These are phyloP conservation scores for Benitochromis conjunctus DNA, from an alignment of 2,113 vertebrate genomes.

Conservation along the genomic window DNA sequence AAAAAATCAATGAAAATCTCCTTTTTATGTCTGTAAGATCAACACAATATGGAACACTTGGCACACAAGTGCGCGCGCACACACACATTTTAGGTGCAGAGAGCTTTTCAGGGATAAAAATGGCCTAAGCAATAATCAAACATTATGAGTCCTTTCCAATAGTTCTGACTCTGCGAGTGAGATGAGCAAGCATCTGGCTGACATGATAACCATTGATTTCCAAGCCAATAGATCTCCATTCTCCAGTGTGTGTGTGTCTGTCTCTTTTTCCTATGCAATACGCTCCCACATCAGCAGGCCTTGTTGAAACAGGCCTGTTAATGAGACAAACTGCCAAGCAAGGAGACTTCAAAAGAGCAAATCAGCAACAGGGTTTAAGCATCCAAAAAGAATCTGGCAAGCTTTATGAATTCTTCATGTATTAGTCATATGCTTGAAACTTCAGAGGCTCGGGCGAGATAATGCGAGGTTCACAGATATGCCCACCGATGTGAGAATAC, in stretches of 20 bases:
- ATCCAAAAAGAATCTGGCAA: slow-evolving; percentile 21
- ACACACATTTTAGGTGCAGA: neutral
- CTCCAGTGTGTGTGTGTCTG: neutral
- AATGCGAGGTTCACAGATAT: neutral
- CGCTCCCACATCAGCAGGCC: neutral
- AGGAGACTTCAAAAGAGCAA: slow-evolving; percentile 58
- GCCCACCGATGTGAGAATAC: neutral
- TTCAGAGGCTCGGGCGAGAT: slow-evolving; percentile 20
- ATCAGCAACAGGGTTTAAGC: slow-evolving; percentile 30
- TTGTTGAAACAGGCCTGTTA: slow-evolving; percentile 35
- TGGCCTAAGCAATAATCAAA: slow-evolving; percentile 35
- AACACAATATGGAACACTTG: neutral
- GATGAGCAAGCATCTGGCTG: slow-evolving; percentile 37
- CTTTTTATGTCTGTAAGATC: neutral
- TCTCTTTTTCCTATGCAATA: neutral
- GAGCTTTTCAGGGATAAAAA: slow-evolving; percentile 23
- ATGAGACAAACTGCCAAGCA: slow-evolving; percentile 53
- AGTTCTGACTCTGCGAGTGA: slow-evolving; percentile 6
- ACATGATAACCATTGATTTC: slow-evolving; percentile 66
- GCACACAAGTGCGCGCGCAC: neutral
- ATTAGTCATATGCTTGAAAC: slow-evolving; percentile 31
- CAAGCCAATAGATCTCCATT: slow-evolving; percentile 48
- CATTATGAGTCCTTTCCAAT: slow-evolving; percentile 13
- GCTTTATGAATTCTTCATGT: slow-evolving; percentile 29
- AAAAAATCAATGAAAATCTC: neutral